Conservation (phyloP, 2,113 vertebrate species). For the Sitta europaea region DNA sequence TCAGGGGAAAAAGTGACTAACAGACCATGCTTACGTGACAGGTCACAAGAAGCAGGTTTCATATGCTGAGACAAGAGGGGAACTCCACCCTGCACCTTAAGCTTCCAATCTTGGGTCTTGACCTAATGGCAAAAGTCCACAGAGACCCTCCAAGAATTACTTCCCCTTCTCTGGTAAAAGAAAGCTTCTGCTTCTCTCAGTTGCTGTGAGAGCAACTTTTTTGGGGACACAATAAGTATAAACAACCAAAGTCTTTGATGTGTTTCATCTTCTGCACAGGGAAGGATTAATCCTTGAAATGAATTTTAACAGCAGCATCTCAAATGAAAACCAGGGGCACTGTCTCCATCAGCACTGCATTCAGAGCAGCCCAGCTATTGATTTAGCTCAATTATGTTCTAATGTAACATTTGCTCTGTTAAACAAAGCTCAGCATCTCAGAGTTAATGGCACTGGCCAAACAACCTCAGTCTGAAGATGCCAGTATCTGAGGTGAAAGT, state of each 20-base stretch:
- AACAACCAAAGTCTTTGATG: background rate
- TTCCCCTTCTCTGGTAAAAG: slow-evolving; percentile 14
- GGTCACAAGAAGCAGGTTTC: slow-evolving; percentile 6
- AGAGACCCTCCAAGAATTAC: background rate
- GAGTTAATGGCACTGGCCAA: background rate
- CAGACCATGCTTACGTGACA: background rate
- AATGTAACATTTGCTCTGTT: background rate
- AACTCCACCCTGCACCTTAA: background rate
- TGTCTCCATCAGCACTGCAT: background rate
- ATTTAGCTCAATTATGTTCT: background rate
- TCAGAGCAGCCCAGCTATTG: background rate
- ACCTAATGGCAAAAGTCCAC: background rate
- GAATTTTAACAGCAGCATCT: background rate
- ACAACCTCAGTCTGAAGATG: background rate
- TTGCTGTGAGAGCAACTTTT: background rate
- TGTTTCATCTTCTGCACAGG: background rate
- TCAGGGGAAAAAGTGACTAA: background rate
- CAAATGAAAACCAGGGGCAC: background rate
- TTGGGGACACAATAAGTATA: background rate
- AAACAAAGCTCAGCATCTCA: background rate
- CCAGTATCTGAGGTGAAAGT: background rate
- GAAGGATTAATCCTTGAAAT: background rate
- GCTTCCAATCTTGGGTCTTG: background rate
- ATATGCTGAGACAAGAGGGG: background rate
- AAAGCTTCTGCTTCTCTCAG: background rate